A percentile compares a stretch with the other conserved stretches of the same genome.
Evolutionary conservation across 2,888 invertebrate species (phyloP).

Genomic region (Calephelis perditalis): DNA sequence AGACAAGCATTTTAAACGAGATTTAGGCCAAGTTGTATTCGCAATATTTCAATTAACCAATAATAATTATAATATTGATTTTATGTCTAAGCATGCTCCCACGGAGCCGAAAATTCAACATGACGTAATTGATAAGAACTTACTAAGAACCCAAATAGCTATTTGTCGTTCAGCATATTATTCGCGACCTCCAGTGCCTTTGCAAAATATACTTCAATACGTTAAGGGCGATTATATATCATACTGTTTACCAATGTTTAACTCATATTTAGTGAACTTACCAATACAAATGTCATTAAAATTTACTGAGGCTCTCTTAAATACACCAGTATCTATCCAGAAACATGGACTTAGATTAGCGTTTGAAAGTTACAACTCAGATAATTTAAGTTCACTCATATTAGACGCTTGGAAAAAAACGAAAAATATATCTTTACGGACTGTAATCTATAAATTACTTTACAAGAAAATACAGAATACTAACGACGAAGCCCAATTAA

Average conservation of each 20-base stretch:
- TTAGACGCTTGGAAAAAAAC: constrained; percentile 42
- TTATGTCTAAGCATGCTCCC: constrained; percentile 43
- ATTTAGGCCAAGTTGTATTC: constrained; percentile 32
- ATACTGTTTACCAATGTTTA: constrained; percentile 43
- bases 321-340: constrained; percentile 46
- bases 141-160: constrained; percentile 39
- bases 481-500: constrained; percentile 28
- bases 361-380: constrained; percentile 40
- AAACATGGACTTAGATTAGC: constrained; percentile 51
- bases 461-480: constrained; percentile 34
- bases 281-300: constrained; percentile 28
- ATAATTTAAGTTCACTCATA: constrained; percentile 38
- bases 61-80: constrained; percentile 33
- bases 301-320: constrained; percentile 41
- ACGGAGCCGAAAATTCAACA: constrained; percentile 41
- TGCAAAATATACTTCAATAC: constrained; percentile 37
- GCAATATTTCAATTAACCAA: constrained; percentile 43
- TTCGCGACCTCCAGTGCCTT: constrained; percentile 46
- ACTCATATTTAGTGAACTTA: constrained; percentile 37
- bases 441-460: constrained; percentile 40
- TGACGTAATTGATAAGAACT: constrained; percentile 31
- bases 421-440: constrained; percentile 45
- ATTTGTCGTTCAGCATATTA: constrained; percentile 44
- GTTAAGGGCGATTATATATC: constrained; percentile 49
- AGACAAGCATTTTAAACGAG: constrained; percentile 11